Evolutionary conservation across 2,797 vertebrate genomes (phyloP).

Genomic region (Cuculus canorus): DNA sequence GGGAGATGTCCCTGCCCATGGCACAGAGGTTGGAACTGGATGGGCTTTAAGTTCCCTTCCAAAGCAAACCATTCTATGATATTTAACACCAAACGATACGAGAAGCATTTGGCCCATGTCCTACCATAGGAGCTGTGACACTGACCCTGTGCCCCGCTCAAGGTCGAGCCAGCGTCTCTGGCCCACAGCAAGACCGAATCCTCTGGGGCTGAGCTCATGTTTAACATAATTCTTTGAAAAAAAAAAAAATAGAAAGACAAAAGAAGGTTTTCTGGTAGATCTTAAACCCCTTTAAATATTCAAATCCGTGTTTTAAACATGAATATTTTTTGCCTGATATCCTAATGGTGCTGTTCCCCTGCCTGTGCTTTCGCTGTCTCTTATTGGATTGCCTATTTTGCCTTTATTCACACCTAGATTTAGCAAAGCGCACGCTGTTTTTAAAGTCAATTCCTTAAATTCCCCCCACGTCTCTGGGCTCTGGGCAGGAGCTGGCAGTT

Average conservation of each 20-base stretch:
- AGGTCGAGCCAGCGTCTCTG: not conserved
- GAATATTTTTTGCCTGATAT: not conserved
- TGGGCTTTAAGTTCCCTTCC: too few relatives aligned
- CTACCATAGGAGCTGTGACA: accelerated
- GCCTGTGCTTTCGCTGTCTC: not conserved
- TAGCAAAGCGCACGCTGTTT: not conserved
- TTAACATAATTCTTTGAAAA: not conserved
- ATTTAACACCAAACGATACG: not conserved
- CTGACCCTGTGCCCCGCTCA: not conserved
- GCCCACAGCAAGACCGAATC: not conserved
- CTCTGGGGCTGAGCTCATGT: not conserved
- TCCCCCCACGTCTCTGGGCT: not conserved
- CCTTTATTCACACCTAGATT: not conserved
- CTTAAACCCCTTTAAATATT: not conserved
- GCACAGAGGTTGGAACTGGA: too few relatives aligned
- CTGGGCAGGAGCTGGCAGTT: not conserved
- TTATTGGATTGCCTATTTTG: not conserved
- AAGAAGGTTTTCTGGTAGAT: not conserved
- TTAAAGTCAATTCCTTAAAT: not conserved
- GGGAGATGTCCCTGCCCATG: too few relatives aligned
- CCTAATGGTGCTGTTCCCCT: not conserved
- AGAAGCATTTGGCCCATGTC: accelerated
- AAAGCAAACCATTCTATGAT: too few relatives aligned
- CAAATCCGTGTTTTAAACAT: not conserved
- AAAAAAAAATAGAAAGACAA: too few relatives aligned